Evolutionary conservation across 2,113 vertebrate species (phyloP), one percentile per base, ranked within the genome.

Genomic region (Gasterosteus nipponicus): DNA sequence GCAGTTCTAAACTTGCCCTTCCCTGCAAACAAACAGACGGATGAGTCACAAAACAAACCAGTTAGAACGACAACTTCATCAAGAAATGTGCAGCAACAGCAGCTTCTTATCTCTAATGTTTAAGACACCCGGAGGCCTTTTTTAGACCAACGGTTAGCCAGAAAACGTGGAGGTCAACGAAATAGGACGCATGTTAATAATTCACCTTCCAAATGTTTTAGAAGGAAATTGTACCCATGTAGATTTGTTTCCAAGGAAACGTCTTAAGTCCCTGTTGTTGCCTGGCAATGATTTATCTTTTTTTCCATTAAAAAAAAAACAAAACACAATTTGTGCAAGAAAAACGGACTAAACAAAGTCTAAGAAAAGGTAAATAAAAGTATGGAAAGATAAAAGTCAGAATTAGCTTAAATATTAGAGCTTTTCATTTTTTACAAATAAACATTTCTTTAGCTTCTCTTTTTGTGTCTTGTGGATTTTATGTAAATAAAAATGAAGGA

Each of bases 1-100:
- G 26, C 68, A 67, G 18, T 51, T 71, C 71, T 15, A 5, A 51
- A 74, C 44, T 64, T 60, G 58, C 16, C 2, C 46, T 57, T 35
- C 51, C 16, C 46, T 19, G 31, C 75, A 61, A n/a, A 71, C 31
- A 6, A 47, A 18, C 41, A 53, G 1, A 10, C 2, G 4, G 9
- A 10, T 63, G 38, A 80, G 31, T 73, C 38, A 64, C 5, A 12
- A 12, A 18, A 41, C 75, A 67, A 65, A 57, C 29, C 0, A 61
- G 56, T 41, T 11, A 29, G 1, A 26, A 77, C 33, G 33, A 60
- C 3, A 8, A 44, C 16, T 2, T 18, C 2, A 59, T n/a, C 6
- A 9, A 1, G 35, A 67, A 78, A 57, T 18, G 4, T 29, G 10
- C 7, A 46, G 10, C 16, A 71, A 47, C 6, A 29, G 15, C 54